phyloP scores from a whole-genome alignment of 30 jellyfish, hydroid and myxozoan species.

The Clytia hemisphaerica region DNA sequence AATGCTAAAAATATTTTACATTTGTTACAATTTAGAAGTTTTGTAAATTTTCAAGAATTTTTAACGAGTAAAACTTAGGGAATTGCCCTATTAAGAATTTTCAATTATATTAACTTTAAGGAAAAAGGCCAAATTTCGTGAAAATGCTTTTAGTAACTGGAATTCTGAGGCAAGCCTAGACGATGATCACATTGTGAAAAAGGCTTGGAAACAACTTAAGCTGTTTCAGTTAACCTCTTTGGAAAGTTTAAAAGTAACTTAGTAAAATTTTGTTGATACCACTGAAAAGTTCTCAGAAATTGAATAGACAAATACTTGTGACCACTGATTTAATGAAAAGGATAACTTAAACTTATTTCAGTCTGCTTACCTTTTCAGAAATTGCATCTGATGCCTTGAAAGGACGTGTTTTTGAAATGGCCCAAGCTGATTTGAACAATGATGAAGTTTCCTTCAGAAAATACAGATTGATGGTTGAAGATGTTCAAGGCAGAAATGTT shows the following conservation, averaged over 20 bases:
- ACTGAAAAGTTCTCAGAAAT: not conserved
- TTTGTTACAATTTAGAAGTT: no score
- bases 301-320: not conserved
- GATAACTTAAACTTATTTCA: not conserved
- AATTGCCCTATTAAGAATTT: no score
- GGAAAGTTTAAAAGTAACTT: not conserved
- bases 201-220: no score
- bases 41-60: no score
- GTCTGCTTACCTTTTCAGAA: slow-evolving; percentile 42
- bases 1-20: no score
- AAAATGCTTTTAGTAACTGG: no score
- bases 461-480: slow-evolving; percentile 87
- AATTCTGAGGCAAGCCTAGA: no score
- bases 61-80: no score
- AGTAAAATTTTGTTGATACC: not conserved
- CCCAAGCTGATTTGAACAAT: slow-evolving; percentile 89
- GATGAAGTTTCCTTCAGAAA: slow-evolving; percentile 91
- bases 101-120: no score
- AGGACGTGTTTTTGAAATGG: slow-evolving; percentile 94
- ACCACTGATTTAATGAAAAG: not conserved
- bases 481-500: slow-evolving; percentile 91
- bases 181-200: no score
- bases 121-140: no score
- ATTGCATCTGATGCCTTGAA: slow-evolving; percentile 96
- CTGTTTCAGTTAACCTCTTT: no score